These are phyloP conservation scores for Australoheros scitulus DNA, from an alignment of 2,113 vertebrate species.

Conservation along the genomic window DNA sequence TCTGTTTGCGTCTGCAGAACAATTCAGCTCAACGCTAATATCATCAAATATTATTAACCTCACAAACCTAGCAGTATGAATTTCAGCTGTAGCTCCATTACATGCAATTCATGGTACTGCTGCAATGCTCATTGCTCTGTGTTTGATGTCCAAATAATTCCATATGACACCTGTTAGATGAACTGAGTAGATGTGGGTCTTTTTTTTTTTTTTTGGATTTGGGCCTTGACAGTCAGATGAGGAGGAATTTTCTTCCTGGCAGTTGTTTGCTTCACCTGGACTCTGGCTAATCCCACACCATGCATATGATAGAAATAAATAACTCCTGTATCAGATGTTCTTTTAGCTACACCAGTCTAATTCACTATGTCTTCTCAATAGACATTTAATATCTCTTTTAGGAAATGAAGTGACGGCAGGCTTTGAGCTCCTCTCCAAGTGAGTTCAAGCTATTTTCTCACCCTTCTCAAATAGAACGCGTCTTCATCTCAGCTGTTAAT, in stretches of 20 bases:
- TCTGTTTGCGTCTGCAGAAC: slow-evolving; percentile 25
- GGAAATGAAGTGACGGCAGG: background rate
- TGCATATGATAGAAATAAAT: slow-evolving; percentile 9
- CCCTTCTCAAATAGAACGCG: background rate
- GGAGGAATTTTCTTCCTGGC: slow-evolving; percentile 61
- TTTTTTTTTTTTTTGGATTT: slow-evolving; percentile 35
- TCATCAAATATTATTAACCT: slow-evolving; percentile 63
- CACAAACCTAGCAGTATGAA: background rate
- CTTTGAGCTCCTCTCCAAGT: slow-evolving; percentile 16
- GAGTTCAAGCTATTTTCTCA: background rate
- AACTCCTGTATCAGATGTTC: slow-evolving; percentile 18
- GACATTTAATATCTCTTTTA: background rate
- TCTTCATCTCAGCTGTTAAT: background rate
- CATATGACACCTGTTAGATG: slow-evolving; percentile 56
- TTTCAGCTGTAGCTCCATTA: slow-evolving; percentile 31
- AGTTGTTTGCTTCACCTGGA: slow-evolving; percentile 59
- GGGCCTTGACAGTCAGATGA: slow-evolving; percentile 7
- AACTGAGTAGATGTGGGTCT: slow-evolving; percentile 51
- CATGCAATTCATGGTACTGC: slow-evolving; percentile 15
- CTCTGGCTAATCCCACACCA: slow-evolving; percentile 39
- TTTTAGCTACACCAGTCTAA: slow-evolving; percentile 9
- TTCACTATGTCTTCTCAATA: background rate
- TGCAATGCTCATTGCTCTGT: slow-evolving; percentile 36
- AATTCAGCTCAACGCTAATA: slow-evolving; percentile 34
- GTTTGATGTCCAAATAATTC: slow-evolving; percentile 61